Conservation (phyloP, 1,140 invertebrate genomes). For the Orius laevigatus region DNA sequence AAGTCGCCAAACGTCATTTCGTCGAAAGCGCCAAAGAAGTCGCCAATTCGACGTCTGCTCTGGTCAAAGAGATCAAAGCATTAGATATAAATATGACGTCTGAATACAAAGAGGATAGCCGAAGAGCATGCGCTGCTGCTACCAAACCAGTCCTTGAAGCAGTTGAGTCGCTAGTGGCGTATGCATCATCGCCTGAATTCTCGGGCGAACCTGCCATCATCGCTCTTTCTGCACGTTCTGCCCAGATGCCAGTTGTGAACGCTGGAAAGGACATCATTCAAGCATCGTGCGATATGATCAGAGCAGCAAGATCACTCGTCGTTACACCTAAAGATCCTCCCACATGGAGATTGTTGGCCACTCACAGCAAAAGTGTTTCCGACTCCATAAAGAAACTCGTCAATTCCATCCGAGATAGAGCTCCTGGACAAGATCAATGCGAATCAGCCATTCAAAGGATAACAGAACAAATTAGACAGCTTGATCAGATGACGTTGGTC, state of each 20-base stretch:
- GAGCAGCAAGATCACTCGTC: conserved; percentile 75
- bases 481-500: conserved; percentile 75
- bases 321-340: conserved; percentile 79
- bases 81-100: conserved; percentile 45
- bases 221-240: conserved; percentile 50
- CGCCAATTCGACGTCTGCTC: conserved; percentile 82
- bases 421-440: conserved; percentile 89
- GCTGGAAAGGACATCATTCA: conserved; percentile 61
- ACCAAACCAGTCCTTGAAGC: conserved; percentile 77
- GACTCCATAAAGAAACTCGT: conserved; percentile 91
- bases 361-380: conserved; percentile 85
- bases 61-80: conserved; percentile 87
- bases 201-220: conserved; percentile 82
- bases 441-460: conserved; percentile 67
- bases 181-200: conserved; percentile 87
- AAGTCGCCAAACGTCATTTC: conserved; percentile 89
- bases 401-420: conserved; percentile 82
- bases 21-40: conserved; percentile 95
- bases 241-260: conserved; percentile 74
- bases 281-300: conserved; percentile 78
- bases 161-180: conserved; percentile 82
- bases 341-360: conserved; percentile 84
- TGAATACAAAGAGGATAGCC: conserved; percentile 60
- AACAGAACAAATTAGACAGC: conserved; percentile 51
- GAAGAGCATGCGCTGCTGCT: conserved; percentile 57